Evolutionary conservation across 1,140 invertebrate genomes (phyloP).

Genomic region (Drosophila sucinea): DNA sequence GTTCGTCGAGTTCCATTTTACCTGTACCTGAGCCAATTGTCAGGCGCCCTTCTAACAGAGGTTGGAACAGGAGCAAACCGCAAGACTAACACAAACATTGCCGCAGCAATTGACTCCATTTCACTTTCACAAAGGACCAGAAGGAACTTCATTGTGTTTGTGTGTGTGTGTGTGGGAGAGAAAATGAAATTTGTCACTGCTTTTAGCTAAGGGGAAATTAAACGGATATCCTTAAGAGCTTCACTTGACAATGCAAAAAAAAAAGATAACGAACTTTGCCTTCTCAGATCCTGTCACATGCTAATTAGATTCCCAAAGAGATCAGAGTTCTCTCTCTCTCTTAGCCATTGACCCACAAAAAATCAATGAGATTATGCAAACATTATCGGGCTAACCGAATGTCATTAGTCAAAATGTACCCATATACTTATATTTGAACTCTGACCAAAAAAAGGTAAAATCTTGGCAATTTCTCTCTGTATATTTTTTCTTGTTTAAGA

Average conservation of each 20-base stretch:
- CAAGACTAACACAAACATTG: constrained; percentile 73
- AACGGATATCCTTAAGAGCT: constrained; percentile 66
- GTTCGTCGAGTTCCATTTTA: constrained; percentile 34
- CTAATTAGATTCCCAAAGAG: neutral
- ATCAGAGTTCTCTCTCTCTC: constrained; percentile 24
- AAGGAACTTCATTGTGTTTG: constrained; percentile 18
- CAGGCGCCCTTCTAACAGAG: constrained; percentile 26
- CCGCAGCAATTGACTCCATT: constrained; percentile 71
- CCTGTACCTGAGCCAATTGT: constrained; percentile 50
- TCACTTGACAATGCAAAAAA: constrained; percentile 38
- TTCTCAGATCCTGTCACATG: constrained; percentile 4
- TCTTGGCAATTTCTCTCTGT: constrained; percentile 49
- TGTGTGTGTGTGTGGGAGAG: constrained; percentile 2
- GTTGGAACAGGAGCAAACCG: constrained; percentile 47
- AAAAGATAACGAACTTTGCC: neutral
- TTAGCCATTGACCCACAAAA: constrained; percentile 28
- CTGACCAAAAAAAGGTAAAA: constrained; percentile 60
- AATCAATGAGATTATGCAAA: constrained; percentile 29
- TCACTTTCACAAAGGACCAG: constrained; percentile 54
- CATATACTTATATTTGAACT: constrained; percentile 69
- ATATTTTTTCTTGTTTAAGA: neutral
- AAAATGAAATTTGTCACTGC: constrained; percentile 39
- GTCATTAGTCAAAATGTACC: constrained; percentile 66
- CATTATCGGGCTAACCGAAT: constrained; percentile 30
- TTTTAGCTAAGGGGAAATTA: constrained; percentile 57